Evolutionary conservation across 1,140 invertebrate genomes (phyloP), one percentile per base, ranked within the genome.

Genomic region (Onthophagus taurus): DNA sequence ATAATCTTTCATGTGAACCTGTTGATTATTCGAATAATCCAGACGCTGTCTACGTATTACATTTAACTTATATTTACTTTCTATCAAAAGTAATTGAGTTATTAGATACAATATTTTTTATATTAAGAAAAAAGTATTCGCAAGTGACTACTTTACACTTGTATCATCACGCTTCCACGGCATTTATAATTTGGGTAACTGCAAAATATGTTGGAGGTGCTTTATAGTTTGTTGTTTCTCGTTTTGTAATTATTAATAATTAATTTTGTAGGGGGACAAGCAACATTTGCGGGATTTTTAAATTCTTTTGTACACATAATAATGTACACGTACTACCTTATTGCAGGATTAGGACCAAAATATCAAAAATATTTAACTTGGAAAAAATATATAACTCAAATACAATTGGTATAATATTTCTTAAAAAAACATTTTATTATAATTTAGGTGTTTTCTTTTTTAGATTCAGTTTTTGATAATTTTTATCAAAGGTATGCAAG

Each of bases 271-370:
- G 83, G 81, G n/a, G 83, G 83, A 3, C 83, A 85, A 49, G 81
- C 80, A 7, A 82, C 81, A 4, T 78, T 85, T 48, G 83, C 82
- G 56, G 81, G 81, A 41, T 72, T 83, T 37, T 77, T 91, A 49
- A 90, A 90, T 66, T 85, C 81, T 1, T 85, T 89, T 49, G 83
- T 90, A 8, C 86, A 90, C 59, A 83, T 90, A 46, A 75, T 89
- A 36, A 90, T 88, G 83, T 87, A 87, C 60, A 74, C 75, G 3
- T 88, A 88, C 57, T 88, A 87, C 54, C 73, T 86, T 67, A 58
- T 87, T 16, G 76, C 83, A 2, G 83, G 83, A 1, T 70, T 85
- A 52, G 75, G 83, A 44, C 82, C 83, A 5, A 66, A 79, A 48
- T 77, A 76, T 53, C 83, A 86, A 48, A 80, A 76, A 58, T 85